These are phyloP conservation scores for Exocentrus adspersus DNA, from an alignment of 2,888 invertebrate species.

Conservation along the genomic window DNA sequence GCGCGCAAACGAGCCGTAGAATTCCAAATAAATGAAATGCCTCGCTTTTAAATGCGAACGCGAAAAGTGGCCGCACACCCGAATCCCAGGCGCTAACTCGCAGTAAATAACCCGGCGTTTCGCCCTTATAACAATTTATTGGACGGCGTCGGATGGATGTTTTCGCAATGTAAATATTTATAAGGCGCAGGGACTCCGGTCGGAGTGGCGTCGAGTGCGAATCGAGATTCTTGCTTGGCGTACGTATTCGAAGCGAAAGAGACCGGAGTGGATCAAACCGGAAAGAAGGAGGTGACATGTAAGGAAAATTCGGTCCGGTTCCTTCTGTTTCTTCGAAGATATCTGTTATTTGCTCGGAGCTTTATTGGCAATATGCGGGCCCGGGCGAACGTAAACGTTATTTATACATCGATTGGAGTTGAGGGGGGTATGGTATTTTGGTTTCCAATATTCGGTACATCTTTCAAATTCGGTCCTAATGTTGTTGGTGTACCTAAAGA, in stretches of 20 bases:
- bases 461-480: not conserved
- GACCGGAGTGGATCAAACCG: no score
- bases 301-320: no score
- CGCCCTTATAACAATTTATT: conserved; percentile 21
- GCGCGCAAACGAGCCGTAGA: not conserved
- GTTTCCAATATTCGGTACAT: no score
- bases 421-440: no score
- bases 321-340: conserved; percentile 8
- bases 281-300: no score
- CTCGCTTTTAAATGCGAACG: not conserved
- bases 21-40: conserved; percentile 1
- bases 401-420: conserved; percentile 1
- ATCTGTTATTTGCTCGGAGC: not conserved
- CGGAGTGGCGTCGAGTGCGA: no score
- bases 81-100: conserved; percentile 1
- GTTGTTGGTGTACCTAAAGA: not conserved
- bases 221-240: no score
- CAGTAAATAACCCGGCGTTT: conserved; percentile 22
- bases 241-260: no score
- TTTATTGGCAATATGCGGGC: not conserved
- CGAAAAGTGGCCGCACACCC: not conserved
- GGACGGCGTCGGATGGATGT: conserved; percentile 30
- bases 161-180: conserved; percentile 28
- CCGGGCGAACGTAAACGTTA: not conserved
- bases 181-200: conserved; percentile 19